Percentiles rank a stretch among this genome's conserved stretches.
These are phyloP conservation scores for Phymastichus coffea DNA, from an alignment of 1,140 invertebrate species.

Conservation along the genomic window DNA sequence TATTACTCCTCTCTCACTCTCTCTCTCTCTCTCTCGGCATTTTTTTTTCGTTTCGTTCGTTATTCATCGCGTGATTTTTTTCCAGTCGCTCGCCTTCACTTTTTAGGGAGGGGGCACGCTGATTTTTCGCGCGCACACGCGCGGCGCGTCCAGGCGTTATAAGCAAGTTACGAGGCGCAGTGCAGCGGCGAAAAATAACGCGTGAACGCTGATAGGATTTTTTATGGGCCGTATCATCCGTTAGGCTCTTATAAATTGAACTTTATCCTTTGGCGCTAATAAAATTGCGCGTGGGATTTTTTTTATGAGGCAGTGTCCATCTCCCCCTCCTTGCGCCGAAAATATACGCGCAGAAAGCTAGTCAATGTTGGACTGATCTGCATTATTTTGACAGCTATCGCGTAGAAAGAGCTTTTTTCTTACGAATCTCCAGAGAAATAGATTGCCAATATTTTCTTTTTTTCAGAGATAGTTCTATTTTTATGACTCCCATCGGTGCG, in stretches of 20 bases:
- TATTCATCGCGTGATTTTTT: not conserved
- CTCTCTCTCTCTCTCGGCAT: not conserved
- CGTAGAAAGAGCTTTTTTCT: not conserved
- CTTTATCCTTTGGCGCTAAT: slow-evolving; percentile 8
- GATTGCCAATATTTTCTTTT: too few species aligned
- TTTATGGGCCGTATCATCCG: slow-evolving; percentile 8
- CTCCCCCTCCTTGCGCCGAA: too few species aligned
- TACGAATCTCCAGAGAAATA: too few species aligned
- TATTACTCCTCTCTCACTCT: not conserved
- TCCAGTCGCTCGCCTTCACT: not conserved
- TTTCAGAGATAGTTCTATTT: too few species aligned
- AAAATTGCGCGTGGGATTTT: slow-evolving; percentile 6
- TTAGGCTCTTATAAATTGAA: slow-evolving; percentile 21
- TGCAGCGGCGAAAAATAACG: not conserved
- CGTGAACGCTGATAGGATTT: slow-evolving; percentile 15
- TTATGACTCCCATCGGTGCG: too few species aligned
- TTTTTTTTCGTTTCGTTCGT: not conserved
- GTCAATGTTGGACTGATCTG: not conserved
- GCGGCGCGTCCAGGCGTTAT: not conserved
- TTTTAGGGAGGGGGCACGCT: not conserved
- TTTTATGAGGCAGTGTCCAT: not conserved
- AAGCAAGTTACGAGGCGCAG: slow-evolving; percentile 14
- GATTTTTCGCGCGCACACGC: not conserved
- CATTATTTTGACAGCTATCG: not conserved
- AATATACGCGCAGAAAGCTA: not conserved